Base-by-base conservation (phyloP, 2,888 invertebrate genomes). In the Agrochola litura region DNA sequence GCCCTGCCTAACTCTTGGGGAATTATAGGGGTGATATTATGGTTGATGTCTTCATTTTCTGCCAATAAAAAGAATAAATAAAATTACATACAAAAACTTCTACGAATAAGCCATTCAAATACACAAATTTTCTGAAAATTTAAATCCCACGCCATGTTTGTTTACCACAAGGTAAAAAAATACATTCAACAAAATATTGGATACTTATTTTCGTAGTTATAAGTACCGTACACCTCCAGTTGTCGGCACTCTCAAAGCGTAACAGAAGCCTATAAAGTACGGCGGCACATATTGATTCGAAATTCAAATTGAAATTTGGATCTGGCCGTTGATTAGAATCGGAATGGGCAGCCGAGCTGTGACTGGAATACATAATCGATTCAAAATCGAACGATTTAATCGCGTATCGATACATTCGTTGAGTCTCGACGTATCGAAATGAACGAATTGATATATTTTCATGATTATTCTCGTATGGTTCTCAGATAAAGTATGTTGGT, bases 281-380 rank as follows among this genome's bases (percentile, higher is more conserved):
- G 70, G 58, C 74, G 75, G 82, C 83, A 84, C 88, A 89, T 89
- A 89, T 87, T 89, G 89, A 89, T 89, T 86, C 86, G 78, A 89
- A 89, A 84, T 88, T 88, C 81, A 82, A 82, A 83, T 84, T 84
- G 88, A 89, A 89, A 89, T 89, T 89, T 84, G 89, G 87, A 87
- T 88, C 89, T 85, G 83, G 72, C 76, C 82, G 85, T 87, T 89
- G 89, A 89, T 89, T 89, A 89, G 89, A 89, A 89, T 83, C 83
- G 84, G 79, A 89, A 88, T 84, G 84, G 88, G 81, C 84, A 76
- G 77, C 77, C 84, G 79, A 68, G 84, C 85, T 85, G 86, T 88
- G 89, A 86, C 84, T 86, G 74, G 88, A 88, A 89, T 89, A 83
- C 73, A 88, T 87, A 86, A 88, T 83, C 88, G 86, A 83, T 86